phyloP scores from a whole-genome alignment of 2,113 vertebrate genomes.

The Indicator indicator region DNA sequence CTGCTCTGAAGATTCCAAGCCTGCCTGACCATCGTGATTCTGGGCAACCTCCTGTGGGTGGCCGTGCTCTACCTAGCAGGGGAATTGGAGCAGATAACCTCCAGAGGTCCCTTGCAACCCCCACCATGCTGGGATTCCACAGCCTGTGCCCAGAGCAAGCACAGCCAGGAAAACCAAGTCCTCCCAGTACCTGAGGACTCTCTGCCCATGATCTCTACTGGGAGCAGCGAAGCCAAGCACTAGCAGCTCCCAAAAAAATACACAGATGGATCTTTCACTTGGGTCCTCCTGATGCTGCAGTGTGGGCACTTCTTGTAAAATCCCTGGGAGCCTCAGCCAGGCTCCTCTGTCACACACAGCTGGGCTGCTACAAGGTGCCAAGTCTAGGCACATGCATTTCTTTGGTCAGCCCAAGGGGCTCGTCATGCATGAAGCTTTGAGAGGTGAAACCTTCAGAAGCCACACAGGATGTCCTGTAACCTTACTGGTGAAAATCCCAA shows the following conservation, averaged over 20 bases:
- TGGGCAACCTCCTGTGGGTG: too few species aligned
- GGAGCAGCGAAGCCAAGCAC: not conserved
- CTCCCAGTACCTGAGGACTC: not conserved
- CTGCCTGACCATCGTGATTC: too few species aligned
- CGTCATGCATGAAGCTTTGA: accelerated
- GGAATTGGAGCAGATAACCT: too few species aligned
- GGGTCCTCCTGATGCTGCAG: not conserved
- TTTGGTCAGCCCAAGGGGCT: not conserved
- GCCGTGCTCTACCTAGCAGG: too few species aligned
- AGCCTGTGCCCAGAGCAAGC: not conserved
- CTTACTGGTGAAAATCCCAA: not conserved
- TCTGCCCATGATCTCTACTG: not conserved
- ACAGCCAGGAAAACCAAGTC: not conserved
- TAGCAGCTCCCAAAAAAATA: not conserved
- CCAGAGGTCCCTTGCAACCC: too few species aligned
- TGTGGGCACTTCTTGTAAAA: not conserved
- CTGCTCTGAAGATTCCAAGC: too few species aligned
- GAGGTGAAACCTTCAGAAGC: not conserved
- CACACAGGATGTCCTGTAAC: too few species aligned
- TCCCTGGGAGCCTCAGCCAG: not conserved
- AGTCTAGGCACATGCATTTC: not conserved
- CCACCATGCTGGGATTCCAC: not conserved
- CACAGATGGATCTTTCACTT: not conserved
- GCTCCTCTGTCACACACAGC: not conserved
- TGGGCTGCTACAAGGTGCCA: not conserved